These are phyloP conservation scores for Xyrauchen texanus DNA, from an alignment of 2,113 vertebrate genomes.

Conservation along the genomic window DNA sequence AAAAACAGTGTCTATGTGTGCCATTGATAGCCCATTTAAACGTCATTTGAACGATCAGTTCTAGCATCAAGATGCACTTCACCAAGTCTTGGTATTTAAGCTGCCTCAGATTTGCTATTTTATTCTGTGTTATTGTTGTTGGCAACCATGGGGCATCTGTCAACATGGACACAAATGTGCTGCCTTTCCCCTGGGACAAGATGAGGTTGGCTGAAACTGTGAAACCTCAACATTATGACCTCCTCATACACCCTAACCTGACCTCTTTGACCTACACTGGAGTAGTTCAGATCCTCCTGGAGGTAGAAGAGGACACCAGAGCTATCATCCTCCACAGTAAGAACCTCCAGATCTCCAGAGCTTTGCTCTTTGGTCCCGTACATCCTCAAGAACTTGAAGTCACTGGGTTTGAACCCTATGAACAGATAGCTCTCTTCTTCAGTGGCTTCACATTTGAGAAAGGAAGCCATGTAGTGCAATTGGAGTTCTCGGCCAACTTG, in stretches of 20 bases:
- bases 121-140: neutral
- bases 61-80: neutral
- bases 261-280: slow-evolving; percentile 79
- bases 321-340: slow-evolving; percentile 81
- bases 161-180: neutral
- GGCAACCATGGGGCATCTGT: neutral
- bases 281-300: slow-evolving; percentile 71
- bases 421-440: slow-evolving; percentile 81
- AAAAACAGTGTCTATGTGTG: neutral
- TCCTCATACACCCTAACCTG: slow-evolving; percentile 86
- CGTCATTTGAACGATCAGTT: too few species aligned
- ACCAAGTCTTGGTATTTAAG: neutral
- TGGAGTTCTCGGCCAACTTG: slow-evolving; percentile 80
- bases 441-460: slow-evolving; percentile 65
- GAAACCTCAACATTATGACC: slow-evolving; percentile 78
- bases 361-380: slow-evolving; percentile 60
- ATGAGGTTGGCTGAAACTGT: slow-evolving; percentile 79
- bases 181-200: slow-evolving; percentile 79
- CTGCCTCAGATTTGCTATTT: neutral
- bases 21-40: neutral
- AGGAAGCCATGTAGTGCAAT: slow-evolving; percentile 70
- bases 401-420: slow-evolving; percentile 69
- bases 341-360: slow-evolving; percentile 71
- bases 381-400: slow-evolving; percentile 56
- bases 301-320: slow-evolving; percentile 67